Conservation (phyloP, 2,888 invertebrate genomes). For the Lagria hirta region DNA sequence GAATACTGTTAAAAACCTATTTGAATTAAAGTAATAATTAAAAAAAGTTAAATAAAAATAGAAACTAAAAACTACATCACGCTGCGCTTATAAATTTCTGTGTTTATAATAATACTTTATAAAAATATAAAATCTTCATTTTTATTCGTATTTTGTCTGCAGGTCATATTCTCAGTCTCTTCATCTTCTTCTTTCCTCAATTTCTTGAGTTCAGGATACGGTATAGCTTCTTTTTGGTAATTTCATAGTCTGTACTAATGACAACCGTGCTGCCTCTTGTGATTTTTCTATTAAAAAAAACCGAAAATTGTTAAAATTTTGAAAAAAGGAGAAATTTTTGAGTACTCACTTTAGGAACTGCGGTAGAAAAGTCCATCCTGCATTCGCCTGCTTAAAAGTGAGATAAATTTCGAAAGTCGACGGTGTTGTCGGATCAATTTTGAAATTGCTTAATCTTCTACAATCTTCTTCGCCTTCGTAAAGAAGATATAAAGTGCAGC, state of each 20-base stretch:
- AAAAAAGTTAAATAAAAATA: conserved; percentile 14
- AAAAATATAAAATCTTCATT: conserved; percentile 45
- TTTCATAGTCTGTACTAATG: conserved; percentile 82
- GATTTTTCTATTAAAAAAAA: conserved; percentile 66
- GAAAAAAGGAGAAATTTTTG: conserved; percentile 8
- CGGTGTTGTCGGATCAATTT: conserved; percentile 82
- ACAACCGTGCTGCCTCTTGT: conserved; percentile 83
- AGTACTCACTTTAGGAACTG: conserved; percentile 85
- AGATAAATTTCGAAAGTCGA: conserved; percentile 90
- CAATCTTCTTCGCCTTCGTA: conserved; percentile 72
- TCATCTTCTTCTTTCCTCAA: no score
- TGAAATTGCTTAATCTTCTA: conserved; percentile 77
- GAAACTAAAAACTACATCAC: conserved; percentile 45
- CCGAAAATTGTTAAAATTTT: no score
- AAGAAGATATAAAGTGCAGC: conserved; percentile 80
- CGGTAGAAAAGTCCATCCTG: conserved; percentile 85
- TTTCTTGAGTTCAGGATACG: conserved; percentile 54
- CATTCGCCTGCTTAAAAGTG: conserved; percentile 82
- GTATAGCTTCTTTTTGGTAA: conserved; percentile 89
- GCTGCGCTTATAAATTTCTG: conserved; percentile 43
- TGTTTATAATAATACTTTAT: conserved; percentile 30
- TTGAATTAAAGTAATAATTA: no score
- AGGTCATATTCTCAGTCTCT: conserved; percentile 27
- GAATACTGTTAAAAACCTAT: conserved; percentile 20
- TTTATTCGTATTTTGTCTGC: conserved; percentile 31